phyloP scores from a whole-genome alignment of 2,113 vertebrate genomes.

The Pseudorasbora parva region DNA sequence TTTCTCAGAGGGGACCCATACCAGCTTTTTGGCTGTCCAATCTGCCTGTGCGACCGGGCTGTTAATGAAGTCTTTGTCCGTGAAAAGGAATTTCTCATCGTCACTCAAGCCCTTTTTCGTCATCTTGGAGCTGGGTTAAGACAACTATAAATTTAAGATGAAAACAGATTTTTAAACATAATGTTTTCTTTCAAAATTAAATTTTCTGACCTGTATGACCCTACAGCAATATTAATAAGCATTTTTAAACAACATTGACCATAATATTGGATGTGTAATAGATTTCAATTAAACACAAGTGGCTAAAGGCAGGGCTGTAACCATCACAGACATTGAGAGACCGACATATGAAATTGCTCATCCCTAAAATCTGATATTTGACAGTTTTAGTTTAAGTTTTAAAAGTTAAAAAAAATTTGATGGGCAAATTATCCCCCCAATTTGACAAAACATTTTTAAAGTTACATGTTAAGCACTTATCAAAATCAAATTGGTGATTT shows the following conservation, averaged over 20 bases:
- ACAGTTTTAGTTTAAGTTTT: not conserved
- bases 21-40: slow-evolving; percentile 91
- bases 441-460: no score
- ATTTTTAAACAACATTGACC: slow-evolving; percentile 57
- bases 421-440: not conserved
- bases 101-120: slow-evolving; percentile 71
- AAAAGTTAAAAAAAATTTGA: not conserved
- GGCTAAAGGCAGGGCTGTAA: not conserved
- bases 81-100: slow-evolving; percentile 90
- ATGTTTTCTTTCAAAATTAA: not conserved
- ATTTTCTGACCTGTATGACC: not conserved
- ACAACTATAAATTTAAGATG: slow-evolving; percentile 14
- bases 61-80: slow-evolving; percentile 87
- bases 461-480: not conserved
- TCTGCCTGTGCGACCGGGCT: slow-evolving; percentile 90
- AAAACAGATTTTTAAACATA: slow-evolving; percentile 13
- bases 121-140: slow-evolving; percentile 49
- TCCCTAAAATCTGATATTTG: not conserved
- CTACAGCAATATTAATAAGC: slow-evolving; percentile 69
- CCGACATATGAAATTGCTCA: not conserved
- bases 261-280: not conserved
- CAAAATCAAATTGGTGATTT: not conserved
- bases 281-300: not conserved
- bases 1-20: slow-evolving; percentile 94
- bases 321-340: not conserved